Base-by-base conservation (phyloP, 1,140 invertebrate genomes). In the Drosophila watanabei region DNA sequence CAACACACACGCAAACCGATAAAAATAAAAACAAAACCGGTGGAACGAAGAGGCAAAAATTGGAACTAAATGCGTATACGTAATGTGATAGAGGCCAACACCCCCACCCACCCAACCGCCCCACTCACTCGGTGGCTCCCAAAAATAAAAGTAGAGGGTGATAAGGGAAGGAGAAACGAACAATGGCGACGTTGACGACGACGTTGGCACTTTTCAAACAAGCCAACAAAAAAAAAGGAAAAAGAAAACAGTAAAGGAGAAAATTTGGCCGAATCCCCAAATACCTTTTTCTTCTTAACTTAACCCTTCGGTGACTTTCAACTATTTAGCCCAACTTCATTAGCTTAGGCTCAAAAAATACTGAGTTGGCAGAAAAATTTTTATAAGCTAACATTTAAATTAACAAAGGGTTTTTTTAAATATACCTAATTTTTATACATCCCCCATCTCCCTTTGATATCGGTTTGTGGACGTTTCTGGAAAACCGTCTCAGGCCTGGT, bases 61-160 rank as follows among this genome's bases (percentile, higher is more conserved):
- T 60, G 57, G 54, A 83, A 76, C 84, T 82, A 83, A 83, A 79
- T 75, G 72, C 72, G 72, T 75, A 75, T 75, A 75, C 71, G 71
- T 75, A 75, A 75, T 75, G 71, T 75, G 70, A 64, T 60, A 64
- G 65, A 76, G 61, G 24, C 37, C 51, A 48, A 3, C 61, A 30
- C 65, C 39, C 51, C 24, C 24, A 24, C 3, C 24, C 24, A 24
- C 24, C 24, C 24, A 24, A 24, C 24, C 24, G 24, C 7, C 5
- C 11, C 56, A 28, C n/a, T 9, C 18, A 6, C 30, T 18, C 10
- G 30, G 11, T 37, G 35, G 35, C 13, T 24, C 16, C 32, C 13
- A 46, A 79, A 63, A 41, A 79, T 71, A 32, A 37, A 16, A 51
- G 33, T 30, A 48, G 24, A 45, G 39, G 43, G 56, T 35, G 52